These are phyloP conservation scores for Emydura subglobosa DNA, from an alignment of 2,113 vertebrate species.

Conservation along the genomic window DNA sequence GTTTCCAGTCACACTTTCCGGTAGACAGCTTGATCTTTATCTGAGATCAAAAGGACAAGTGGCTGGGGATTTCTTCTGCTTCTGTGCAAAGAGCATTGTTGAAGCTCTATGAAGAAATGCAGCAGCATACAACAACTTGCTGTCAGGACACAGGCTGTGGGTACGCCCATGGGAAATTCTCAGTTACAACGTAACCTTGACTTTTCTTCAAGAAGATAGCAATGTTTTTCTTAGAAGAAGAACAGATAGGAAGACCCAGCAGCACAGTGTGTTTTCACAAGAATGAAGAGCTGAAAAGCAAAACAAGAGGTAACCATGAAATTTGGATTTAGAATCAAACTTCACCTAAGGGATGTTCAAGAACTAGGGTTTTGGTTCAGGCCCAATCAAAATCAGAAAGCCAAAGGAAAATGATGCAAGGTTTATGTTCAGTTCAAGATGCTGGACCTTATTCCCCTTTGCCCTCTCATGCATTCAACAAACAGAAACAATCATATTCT, in stretches of 20 bases:
- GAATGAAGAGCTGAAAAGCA: conserved; percentile 41
- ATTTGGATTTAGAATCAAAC: neutral
- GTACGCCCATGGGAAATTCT: conserved; percentile 47
- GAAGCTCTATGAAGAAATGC: neutral
- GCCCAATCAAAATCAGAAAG: neutral
- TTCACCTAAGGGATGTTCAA: neutral
- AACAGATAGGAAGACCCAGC: conserved; percentile 20
- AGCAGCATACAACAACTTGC: neutral
- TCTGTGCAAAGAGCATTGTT: neutral
- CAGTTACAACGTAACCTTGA: neutral
- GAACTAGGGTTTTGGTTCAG: neutral
- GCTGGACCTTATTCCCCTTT: neutral
- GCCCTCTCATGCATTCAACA: rapidly evolving
- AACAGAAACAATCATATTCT: neutral
- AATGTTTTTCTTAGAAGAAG: conserved; percentile 54
- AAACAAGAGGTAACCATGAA: neutral
- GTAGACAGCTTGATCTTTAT: conserved; percentile 66
- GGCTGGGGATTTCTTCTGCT: conserved; percentile 61
- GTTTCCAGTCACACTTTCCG: conserved; percentile 35
- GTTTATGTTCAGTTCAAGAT: neutral
- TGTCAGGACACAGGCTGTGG: neutral
- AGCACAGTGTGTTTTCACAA: conserved; percentile 42
- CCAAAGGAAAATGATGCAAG: neutral
- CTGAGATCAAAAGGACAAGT: conserved; percentile 49
- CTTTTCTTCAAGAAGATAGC: conserved; percentile 51